Percentiles rank a stretch among this genome's conserved stretches.
Conservation (phyloP, 1,140 invertebrate genomes). For the Globodera rostochiensis region DNA sequence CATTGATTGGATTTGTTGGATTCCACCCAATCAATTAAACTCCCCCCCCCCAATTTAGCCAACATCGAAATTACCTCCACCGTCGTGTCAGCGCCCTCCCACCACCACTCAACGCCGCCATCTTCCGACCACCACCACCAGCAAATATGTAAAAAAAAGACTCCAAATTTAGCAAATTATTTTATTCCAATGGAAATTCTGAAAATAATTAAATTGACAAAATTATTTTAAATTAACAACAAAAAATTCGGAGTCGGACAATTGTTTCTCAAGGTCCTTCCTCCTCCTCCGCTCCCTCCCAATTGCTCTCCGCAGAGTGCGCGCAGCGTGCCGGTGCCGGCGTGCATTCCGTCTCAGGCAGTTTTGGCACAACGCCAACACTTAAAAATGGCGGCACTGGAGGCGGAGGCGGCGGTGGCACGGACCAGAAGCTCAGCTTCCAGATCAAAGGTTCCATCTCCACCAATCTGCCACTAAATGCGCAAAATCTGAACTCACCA, state of each 20-base stretch:
- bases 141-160: not conserved
- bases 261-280: not conserved
- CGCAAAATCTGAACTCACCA: slow-evolving; percentile 50
- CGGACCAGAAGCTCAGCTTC: slow-evolving; percentile 48
- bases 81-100: slow-evolving; percentile 41
- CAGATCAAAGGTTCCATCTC: slow-evolving; percentile 49
- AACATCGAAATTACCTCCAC: slow-evolving; percentile 53
- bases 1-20: not conserved
- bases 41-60: slow-evolving; percentile 35
- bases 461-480: slow-evolving; percentile 48
- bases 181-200: no score
- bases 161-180: no score
- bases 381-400: not conserved
- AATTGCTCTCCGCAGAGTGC: not conserved
- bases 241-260: no score
- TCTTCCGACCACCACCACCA: slow-evolving; percentile 5
- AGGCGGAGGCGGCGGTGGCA: slow-evolving; percentile 14
- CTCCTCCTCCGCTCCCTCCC: not conserved
- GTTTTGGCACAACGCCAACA: slow-evolving; percentile 11
- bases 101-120: not conserved
- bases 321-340: not conserved
- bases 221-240: not conserved
- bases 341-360: slow-evolving; percentile 9
- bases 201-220: not conserved
- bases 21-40: not conserved